Evolutionary conservation across 2,113 vertebrate species (phyloP).

Genomic region (Mixornis gularis): DNA sequence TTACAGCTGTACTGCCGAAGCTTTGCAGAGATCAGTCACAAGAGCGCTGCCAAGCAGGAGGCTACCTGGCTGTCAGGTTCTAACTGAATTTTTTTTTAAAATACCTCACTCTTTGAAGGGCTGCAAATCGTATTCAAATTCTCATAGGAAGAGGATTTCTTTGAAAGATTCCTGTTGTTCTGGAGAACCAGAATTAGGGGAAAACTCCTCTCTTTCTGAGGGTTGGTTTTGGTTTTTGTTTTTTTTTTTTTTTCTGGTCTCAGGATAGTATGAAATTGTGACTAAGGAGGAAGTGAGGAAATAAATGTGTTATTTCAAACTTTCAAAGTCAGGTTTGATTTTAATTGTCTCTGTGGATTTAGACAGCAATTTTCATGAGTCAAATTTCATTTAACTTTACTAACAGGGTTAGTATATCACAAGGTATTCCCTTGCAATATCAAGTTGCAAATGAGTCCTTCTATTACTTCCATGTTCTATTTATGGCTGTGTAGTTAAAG

Average conservation of each 20-base stretch:
- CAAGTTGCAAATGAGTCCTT: not conserved
- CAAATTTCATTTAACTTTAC: not conserved
- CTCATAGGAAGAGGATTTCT: not conserved
- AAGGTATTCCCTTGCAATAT: not conserved
- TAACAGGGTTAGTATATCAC: not conserved
- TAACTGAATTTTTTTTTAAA: accelerated
- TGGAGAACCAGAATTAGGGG: not conserved
- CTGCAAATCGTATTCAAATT: not conserved
- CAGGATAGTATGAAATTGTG: not conserved
- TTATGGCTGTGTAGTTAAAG: not conserved
- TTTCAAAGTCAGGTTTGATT: not conserved
- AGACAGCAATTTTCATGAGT: not conserved
- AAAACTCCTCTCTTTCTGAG: not conserved
- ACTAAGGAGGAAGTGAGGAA: not conserved
- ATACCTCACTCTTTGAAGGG: not conserved
- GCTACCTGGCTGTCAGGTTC: not conserved
- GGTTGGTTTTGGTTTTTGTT: too few species aligned
- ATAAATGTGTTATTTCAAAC: not conserved
- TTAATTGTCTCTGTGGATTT: not conserved
- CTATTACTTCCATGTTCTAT: not conserved
- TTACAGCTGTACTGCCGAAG: not conserved
- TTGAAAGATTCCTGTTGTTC: not conserved
- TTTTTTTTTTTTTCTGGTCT: not conserved
- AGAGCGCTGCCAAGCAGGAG: not conserved
- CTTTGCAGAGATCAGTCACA: not conserved